These are phyloP conservation scores for Crotalus tigris DNA, from an alignment of 2,113 vertebrate genomes.

Conservation along the genomic window DNA sequence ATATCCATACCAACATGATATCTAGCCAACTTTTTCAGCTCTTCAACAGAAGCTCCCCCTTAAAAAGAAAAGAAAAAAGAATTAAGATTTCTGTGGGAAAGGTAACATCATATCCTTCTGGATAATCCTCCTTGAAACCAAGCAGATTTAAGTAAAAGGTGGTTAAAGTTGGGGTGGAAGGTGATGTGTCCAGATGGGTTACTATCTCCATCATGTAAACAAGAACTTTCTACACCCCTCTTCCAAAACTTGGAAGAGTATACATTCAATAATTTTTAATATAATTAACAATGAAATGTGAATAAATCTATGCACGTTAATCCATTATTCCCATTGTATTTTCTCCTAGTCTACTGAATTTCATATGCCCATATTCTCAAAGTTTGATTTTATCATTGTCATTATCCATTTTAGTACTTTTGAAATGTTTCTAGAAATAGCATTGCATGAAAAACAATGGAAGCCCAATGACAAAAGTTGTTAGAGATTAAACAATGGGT, in stretches of 20 bases:
- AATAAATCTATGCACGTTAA: background rate
- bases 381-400: background rate
- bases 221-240: background rate
- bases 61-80: accelerated
- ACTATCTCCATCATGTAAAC: background rate
- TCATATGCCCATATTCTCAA: background rate
- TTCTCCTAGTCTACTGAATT: background rate
- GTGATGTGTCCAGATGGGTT: background rate
- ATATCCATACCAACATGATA: constrained; percentile 57
- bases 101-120: background rate
- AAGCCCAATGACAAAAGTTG: background rate
- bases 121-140: background rate
- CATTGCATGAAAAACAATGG: background rate
- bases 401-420: background rate
- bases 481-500: background rate
- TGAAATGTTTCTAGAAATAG: background rate
- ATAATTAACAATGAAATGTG: background rate
- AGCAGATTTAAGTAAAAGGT: background rate
- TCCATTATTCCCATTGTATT: background rate
- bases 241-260: background rate
- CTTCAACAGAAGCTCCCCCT: constrained; percentile 67
- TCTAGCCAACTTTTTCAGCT: constrained; percentile 57
- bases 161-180: background rate
- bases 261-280: background rate
- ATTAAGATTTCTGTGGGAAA: background rate